Evolutionary conservation across 2,797 vertebrate species (phyloP).

Genomic region (Taeniopygia guttata): DNA sequence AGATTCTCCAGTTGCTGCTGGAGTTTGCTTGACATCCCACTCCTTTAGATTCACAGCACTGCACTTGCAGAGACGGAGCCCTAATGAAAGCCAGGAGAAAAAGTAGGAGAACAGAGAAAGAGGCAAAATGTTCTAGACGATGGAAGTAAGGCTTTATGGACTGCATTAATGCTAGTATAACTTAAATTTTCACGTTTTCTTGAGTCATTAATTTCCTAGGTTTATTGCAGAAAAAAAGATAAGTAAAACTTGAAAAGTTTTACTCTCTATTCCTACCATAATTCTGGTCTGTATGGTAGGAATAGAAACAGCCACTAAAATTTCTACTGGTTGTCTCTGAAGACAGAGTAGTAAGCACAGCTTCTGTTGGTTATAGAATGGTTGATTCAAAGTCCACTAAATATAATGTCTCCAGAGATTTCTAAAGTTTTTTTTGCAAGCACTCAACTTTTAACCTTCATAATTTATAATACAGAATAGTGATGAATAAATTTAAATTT

Average conservation of each 20-base stretch:
- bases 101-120: not conserved
- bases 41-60: fast-evolving
- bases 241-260: not conserved
- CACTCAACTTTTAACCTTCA: not conserved
- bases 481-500: not conserved
- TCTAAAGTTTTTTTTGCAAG: not conserved
- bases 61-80: not conserved
- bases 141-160: not conserved
- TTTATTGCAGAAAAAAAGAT: not conserved
- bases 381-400: not conserved
- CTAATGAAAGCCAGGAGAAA: not conserved
- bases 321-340: not conserved
- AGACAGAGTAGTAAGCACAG: not conserved
- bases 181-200: not conserved
- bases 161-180: not conserved
- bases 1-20: not conserved
- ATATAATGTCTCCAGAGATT: not conserved
- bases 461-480: not conserved
- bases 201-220: not conserved
- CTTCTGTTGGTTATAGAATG: not conserved
- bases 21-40: not conserved
- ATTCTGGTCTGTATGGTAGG: not conserved
- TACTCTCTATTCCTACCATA: not conserved
- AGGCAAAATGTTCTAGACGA: not conserved
- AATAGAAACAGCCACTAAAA: not conserved